phyloP scores from a whole-genome alignment of 2,113 vertebrate genomes.

The Trichomycterus rosablanca region DNA sequence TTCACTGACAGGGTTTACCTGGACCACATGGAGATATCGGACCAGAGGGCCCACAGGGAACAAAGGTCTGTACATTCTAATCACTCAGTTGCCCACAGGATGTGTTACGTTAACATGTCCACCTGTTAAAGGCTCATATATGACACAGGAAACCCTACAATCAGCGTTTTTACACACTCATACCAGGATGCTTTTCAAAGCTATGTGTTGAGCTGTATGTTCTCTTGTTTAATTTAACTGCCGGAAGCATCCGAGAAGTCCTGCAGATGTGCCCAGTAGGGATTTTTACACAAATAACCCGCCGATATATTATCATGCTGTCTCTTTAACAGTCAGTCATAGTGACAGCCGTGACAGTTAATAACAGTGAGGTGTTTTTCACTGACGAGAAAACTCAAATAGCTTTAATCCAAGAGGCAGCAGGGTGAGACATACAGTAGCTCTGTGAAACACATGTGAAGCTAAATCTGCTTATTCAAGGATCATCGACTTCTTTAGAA shows the following conservation, averaged over 20 bases:
- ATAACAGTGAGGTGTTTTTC: conserved; percentile 42
- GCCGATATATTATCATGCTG: conserved; percentile 25
- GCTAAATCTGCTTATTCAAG: conserved; percentile 8
- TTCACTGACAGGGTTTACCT: conserved; percentile 72
- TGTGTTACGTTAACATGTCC: conserved; percentile 16
- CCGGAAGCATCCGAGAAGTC: conserved; percentile 26
- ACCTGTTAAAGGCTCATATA: conserved; percentile 31
- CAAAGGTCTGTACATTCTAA: conserved; percentile 67
- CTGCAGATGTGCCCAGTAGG: conserved; percentile 28
- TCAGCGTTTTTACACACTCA: conserved; percentile 21
- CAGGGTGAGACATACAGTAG: conserved; percentile 25
- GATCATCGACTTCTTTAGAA: too few species aligned
- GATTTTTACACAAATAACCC: background rate
- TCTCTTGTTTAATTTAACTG: conserved; percentile 45
- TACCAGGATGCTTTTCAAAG: conserved; percentile 39
- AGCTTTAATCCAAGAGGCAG: conserved; percentile 42
- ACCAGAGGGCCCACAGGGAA: conserved; percentile 76
- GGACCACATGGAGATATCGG: conserved; percentile 81
- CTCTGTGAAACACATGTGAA: background rate
- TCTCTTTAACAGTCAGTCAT: conserved; percentile 15
- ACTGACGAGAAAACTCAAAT: conserved; percentile 16
- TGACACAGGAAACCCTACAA: conserved; percentile 8
- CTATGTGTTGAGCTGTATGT: conserved; percentile 39
- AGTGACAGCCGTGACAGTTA: conserved; percentile 31
- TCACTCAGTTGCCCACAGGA: conserved; percentile 18